Conservation (phyloP, 2,113 vertebrate species). For the Esox niger region DNA sequence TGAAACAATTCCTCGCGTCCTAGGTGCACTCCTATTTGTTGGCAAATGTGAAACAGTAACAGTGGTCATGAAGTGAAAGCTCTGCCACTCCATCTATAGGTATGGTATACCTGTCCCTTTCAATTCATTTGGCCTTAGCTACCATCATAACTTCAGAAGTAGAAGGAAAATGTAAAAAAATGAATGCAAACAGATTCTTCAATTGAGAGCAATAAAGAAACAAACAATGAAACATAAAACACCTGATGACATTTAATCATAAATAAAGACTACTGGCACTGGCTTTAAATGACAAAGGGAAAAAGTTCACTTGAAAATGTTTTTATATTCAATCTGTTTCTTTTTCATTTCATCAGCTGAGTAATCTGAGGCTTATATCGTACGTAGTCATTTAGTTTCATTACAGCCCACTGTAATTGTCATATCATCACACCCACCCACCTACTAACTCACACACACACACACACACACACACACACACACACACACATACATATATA, state of each 20-base stretch:
- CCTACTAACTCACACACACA: not conserved
- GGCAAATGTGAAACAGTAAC: too few species aligned
- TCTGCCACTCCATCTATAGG: too few species aligned
- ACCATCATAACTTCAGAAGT: not conserved
- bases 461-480: too few species aligned
- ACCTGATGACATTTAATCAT: not conserved
- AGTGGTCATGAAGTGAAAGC: too few species aligned
- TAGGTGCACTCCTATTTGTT: too few species aligned
- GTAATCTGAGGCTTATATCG: not conserved
- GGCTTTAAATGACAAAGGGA: not conserved
- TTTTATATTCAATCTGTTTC: not conserved
- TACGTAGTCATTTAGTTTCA: not conserved
- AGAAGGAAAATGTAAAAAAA: not conserved
- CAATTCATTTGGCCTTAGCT: not conserved
- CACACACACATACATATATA: too few species aligned
- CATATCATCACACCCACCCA: not conserved
- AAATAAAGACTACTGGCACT: not conserved
- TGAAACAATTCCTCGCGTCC: too few species aligned
- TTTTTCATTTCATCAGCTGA: too few species aligned
- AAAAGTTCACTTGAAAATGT: too few species aligned
- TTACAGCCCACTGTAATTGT: not conserved
- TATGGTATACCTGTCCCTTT: not conserved
- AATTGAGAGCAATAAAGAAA: slow-evolving; percentile 2
- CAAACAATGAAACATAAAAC: not conserved
- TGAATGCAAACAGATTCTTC: not conserved